Evolutionary conservation across 2,888 invertebrate genomes (phyloP), one percentile per base, ranked within the genome.

Genomic region (Drosophila dives): DNA sequence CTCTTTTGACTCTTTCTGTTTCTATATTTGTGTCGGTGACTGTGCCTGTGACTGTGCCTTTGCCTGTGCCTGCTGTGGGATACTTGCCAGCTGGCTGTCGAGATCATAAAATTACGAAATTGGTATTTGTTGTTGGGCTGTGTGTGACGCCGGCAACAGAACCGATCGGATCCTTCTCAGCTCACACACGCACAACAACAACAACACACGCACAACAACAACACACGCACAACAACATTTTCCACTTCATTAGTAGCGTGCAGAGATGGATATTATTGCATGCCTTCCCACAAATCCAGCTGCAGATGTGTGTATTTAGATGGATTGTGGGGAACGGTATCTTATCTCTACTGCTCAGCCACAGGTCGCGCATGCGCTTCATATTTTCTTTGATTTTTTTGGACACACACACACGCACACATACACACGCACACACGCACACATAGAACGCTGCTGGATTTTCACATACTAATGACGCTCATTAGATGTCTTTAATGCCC

Each of bases 391-490:
- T 45, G 45, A 45, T 23, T 58, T 51, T 51, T 33, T 40, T 17
- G 15, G 45, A 11, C n/a, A n/a, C 56, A 48, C 38, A 33, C 32
- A 36, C 32, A 34, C 7, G 64, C 26, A 56, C 23, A 29, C 34
- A 51, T n/a, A 29, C 34, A 51, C 49, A n/a, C 17, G 58, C 53
- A 56, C 34, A 48, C 34, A 34, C 20, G 12, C 1, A 7, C 15
- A 53, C 34, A 34, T 3, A 23, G 23, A 15, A 20, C 33, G 15
- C 34, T 34, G 54, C 36, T 54, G 54, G 55, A 55, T 77, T 65
- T 77, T 49, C 77, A 81, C 68, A 74, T 74, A 85, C 88, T 90
- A 86, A 86, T 86, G 86, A 86, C 77, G 83, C 86, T 90, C 86
- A 86, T 86, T 86, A 86, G 89, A 86, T 75, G 71, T 86, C 76